Evolutionary conservation across 1,140 invertebrate species (phyloP).

Genomic region (Coenobita brevimanus): DNA sequence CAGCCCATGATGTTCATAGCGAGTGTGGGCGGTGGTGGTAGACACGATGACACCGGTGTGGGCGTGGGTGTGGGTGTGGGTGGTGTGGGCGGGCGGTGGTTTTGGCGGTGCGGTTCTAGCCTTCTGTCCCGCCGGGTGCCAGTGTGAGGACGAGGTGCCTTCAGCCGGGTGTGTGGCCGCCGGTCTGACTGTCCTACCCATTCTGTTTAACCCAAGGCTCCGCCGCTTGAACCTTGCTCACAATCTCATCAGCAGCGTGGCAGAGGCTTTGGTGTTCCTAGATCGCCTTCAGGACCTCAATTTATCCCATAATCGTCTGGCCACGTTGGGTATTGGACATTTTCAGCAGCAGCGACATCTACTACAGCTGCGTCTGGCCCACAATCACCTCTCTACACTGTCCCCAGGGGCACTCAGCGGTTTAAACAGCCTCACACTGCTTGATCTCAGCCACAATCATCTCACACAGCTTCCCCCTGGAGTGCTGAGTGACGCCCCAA

Average conservation of each 20-base stretch:
- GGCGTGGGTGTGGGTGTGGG: too few relatives aligned
- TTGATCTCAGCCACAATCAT: conserved; percentile 62
- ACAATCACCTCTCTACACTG: conserved; percentile 60
- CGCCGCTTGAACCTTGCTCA: conserved; percentile 85
- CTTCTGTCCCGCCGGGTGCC: conserved; percentile 85
- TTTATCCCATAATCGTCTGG: conserved; percentile 72
- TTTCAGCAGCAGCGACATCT: conserved; percentile 82
- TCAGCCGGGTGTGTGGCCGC: conserved; percentile 83
- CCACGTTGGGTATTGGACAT: conserved; percentile 84
- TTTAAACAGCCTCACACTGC: conserved; percentile 28
- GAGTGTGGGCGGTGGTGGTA: too few relatives aligned
- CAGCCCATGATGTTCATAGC: too few relatives aligned
- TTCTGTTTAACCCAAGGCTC: conserved; percentile 88
- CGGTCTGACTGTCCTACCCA: conserved; percentile 86
- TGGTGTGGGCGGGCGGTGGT: conserved; percentile 35
- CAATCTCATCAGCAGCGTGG: conserved; percentile 80
- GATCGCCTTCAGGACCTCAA: conserved; percentile 71
- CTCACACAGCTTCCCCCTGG: conserved; percentile 42
- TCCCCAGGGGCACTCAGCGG: conserved; percentile 44
- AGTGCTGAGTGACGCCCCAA: conserved; percentile 48
- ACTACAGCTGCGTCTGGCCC: conserved; percentile 43
- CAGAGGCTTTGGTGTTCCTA: conserved; percentile 71
- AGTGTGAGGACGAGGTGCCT: conserved; percentile 85
- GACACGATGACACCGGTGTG: too few relatives aligned
- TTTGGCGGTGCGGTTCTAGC: conserved; percentile 71